Evolutionary conservation across 2,888 invertebrate species (phyloP).

Genomic region (Drosophila melanosoma): DNA sequence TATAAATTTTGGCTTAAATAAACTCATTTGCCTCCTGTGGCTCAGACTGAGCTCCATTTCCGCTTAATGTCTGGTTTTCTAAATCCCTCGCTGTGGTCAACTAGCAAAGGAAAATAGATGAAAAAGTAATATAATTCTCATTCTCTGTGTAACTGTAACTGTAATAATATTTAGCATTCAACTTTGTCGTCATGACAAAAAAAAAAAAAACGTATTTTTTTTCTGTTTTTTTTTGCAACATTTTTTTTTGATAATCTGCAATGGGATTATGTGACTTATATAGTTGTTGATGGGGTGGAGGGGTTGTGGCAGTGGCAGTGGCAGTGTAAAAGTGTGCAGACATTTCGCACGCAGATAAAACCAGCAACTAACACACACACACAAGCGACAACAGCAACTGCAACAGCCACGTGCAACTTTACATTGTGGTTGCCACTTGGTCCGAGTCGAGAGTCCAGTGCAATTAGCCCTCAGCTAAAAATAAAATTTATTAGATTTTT

Average conservation of each 20-base stretch:
- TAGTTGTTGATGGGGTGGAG: neutral
- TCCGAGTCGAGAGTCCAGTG: constrained; percentile 30
- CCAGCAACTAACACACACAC: constrained; percentile 24
- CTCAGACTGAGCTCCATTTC: neutral
- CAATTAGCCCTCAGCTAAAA: constrained; percentile 75
- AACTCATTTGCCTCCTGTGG: constrained; percentile 7
- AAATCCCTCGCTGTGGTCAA: constrained; percentile 3
- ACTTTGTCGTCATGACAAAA: constrained; percentile 23
- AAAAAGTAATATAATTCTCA: neutral
- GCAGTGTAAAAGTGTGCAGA: neutral
- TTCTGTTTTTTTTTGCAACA: constrained; percentile 19
- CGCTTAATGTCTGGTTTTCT: neutral
- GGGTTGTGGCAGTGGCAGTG: neutral
- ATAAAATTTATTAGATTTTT: constrained; percentile 76
- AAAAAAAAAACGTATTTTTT: constrained; percentile 14
- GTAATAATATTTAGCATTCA: constrained; percentile 15
- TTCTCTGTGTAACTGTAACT: neutral
- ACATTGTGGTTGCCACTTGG: constrained; percentile 9
- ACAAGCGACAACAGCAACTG: constrained; percentile 16
- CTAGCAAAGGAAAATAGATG: neutral
- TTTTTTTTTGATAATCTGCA: constrained; percentile 55
- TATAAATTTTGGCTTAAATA: neutral
- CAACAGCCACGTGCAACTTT: constrained; percentile 45
- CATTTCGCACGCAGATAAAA: constrained; percentile 61
- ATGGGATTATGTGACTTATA: constrained; percentile 54